Evolutionary conservation across 2,113 vertebrate species (phyloP).

Genomic region (Corythornis cristatus): DNA sequence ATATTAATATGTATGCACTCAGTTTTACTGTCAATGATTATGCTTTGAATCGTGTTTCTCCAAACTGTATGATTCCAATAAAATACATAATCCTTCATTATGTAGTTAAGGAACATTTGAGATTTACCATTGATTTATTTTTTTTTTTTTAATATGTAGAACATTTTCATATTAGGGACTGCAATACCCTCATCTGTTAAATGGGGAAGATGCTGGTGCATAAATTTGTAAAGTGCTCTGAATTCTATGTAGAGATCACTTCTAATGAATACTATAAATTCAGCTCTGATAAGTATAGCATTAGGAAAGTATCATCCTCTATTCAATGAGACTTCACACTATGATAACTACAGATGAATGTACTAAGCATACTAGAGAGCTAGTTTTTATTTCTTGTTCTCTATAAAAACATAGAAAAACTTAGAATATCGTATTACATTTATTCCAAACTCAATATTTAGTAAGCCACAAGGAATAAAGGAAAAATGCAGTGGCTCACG

Average conservation of each 20-base stretch:
- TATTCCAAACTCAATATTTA: constrained; percentile 8
- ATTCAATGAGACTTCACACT: background rate
- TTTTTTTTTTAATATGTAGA: background rate
- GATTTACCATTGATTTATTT: background rate
- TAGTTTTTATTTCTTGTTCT: background rate
- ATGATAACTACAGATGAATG: rapidly evolving
- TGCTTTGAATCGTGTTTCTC: background rate
- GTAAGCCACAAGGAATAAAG: background rate
- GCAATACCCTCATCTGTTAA: background rate
- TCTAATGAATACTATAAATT: background rate
- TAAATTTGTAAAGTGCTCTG: background rate
- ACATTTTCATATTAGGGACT: background rate
- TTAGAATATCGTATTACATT: background rate
- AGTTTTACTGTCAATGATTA: background rate
- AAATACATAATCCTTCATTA: background rate
- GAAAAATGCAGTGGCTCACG: background rate
- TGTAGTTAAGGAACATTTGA: background rate
- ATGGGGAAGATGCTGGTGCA: background rate
- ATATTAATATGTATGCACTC: background rate
- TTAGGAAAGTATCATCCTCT: background rate
- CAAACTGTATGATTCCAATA: background rate
- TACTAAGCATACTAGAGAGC: background rate
- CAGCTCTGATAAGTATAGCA: background rate
- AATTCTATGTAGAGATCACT: background rate
- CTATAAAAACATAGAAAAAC: background rate